These are phyloP conservation scores for Gnatocerus cornutus DNA, from an alignment of 2,888 invertebrate genomes.

Conservation along the genomic window DNA sequence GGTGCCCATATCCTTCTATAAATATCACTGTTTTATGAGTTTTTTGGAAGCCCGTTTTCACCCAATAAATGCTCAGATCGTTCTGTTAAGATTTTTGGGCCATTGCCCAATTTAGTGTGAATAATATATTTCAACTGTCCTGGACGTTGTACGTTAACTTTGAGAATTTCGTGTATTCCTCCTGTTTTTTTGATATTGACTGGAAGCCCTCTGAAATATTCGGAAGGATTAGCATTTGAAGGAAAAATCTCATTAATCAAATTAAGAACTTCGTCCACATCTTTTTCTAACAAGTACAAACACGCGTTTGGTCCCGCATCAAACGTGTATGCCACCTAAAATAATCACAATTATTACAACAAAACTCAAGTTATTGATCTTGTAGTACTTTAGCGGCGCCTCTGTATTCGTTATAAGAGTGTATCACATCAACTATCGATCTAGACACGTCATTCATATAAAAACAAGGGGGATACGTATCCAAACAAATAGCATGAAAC, in stretches of 20 bases:
- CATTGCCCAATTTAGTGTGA: slow-evolving; percentile 87
- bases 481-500: slow-evolving; percentile 94
- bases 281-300: slow-evolving; percentile 85
- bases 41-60: slow-evolving; percentile 71
- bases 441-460: slow-evolving; percentile 95
- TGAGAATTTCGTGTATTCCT: slow-evolving; percentile 50
- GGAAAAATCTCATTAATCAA: slow-evolving; percentile 85
- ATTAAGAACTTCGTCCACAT: slow-evolving; percentile 80
- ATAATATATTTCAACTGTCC: slow-evolving; percentile 88
- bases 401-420: slow-evolving; percentile 84
- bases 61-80: slow-evolving; percentile 72
- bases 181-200: slow-evolving; percentile 13
- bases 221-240: slow-evolving; percentile 72
- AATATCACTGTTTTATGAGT: slow-evolving; percentile 9
- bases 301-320: slow-evolving; percentile 99
- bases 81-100: slow-evolving; percentile 76
- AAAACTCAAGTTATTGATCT: no score
- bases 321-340: slow-evolving; percentile 93
- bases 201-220: slow-evolving; percentile 76
- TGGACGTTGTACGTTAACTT: slow-evolving; percentile 53
- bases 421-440: slow-evolving; percentile 85
- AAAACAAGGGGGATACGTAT: slow-evolving; percentile 93
- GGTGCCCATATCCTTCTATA: background rate
- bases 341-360: slow-evolving; percentile 34
- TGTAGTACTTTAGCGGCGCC: slow-evolving; percentile 76